phyloP scores from a whole-genome alignment of 2,113 vertebrate genomes.

The Sceloporus tristichus region DNA sequence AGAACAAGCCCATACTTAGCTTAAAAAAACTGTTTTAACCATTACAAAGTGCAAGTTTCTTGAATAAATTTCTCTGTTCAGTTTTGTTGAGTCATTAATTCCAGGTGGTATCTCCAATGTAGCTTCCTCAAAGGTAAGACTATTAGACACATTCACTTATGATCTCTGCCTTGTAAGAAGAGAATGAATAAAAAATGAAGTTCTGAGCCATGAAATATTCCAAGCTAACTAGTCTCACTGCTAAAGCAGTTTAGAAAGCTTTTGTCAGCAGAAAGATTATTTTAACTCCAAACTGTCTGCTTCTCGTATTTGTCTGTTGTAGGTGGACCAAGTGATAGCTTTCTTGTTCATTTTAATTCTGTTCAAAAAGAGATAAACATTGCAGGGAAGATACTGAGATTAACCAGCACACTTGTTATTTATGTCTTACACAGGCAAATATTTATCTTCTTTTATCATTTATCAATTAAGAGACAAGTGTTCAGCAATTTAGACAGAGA shows the following conservation, averaged over 20 bases:
- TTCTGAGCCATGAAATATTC: slow-evolving; percentile 76
- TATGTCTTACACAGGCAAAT: not conserved
- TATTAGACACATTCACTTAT: slow-evolving; percentile 76
- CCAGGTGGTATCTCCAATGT: slow-evolving; percentile 61
- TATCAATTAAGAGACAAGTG: slow-evolving; percentile 16
- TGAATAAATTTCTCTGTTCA: slow-evolving; percentile 56
- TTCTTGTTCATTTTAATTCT: slow-evolving; percentile 16
- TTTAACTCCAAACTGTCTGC: slow-evolving; percentile 73
- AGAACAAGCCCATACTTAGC: slow-evolving; percentile 23
- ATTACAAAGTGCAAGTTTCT: slow-evolving; percentile 47
- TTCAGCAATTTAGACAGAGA: too few relatives aligned
- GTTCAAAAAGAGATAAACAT: slow-evolving; percentile 26
- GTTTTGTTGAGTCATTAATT: slow-evolving; percentile 70
- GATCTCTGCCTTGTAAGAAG: slow-evolving; percentile 79
- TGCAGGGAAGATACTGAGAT: not conserved
- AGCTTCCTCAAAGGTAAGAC: slow-evolving; percentile 66
- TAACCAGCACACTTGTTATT: not conserved
- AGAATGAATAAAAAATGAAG: slow-evolving; percentile 85
- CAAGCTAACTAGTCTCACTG: slow-evolving; percentile 79
- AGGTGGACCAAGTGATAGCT: not conserved
- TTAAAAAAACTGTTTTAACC: slow-evolving; percentile 45
- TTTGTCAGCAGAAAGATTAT: slow-evolving; percentile 79
- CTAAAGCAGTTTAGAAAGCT: slow-evolving; percentile 81
- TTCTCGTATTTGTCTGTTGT: not conserved
- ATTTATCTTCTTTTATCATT: slow-evolving; percentile 19